Base-by-base conservation (phyloP, 1,140 invertebrate genomes). In the Drosophila ironensis region DNA sequence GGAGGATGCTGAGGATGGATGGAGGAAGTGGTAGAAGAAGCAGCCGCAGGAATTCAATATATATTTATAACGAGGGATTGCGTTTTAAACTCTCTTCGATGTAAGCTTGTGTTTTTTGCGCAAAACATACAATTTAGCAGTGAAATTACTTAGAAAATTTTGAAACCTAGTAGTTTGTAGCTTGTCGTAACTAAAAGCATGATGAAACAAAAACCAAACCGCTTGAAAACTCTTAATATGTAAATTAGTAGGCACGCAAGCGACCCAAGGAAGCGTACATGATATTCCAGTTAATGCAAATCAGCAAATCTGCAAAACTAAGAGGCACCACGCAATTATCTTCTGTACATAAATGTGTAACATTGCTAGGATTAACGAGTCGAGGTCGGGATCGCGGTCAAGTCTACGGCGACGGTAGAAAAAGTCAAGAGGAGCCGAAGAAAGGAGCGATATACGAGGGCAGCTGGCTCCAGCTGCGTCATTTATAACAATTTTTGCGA, bases 291-390 rank as follows among this genome's bases (percentile, higher is more conserved):
- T 57, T 52, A 47, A 75, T 47, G 50, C 38, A 81, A 76, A 51
- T 68, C n/a, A n/a, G n/a, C n/a, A n/a, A n/a, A n/a, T n/a, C n/a
- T n/a, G n/a, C n/a, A n/a, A n/a, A n/a, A n/a, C 33, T 59, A 77
- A 74, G 48, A 54, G 68, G 56, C 48, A 59, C 45, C 68, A 63
- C 54, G 63, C 72, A 82, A 82, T 77, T 77, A 60, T 61, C 37
- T 82, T 63, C 72, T 81, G 68, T 77, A 82, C 63, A 84, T 82
- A 86, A 84, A 82, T 82, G 78, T 82, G 57, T 70, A 78, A 78
- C 78, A 86, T 82, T 82, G 48, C 61, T 77, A 81, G 52, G 64
- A 69, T 69, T 72, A 69, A 77, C 24, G 22, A 57, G 44, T 35
- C 14, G 25, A 11, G 9, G 48, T n/a, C 54, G 48, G 40, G 6